A percentile compares a stretch with the other conserved stretches of the same genome.
Conservation (phyloP, 2,113 vertebrate genomes). For the Dicentrarchus labrax region DNA sequence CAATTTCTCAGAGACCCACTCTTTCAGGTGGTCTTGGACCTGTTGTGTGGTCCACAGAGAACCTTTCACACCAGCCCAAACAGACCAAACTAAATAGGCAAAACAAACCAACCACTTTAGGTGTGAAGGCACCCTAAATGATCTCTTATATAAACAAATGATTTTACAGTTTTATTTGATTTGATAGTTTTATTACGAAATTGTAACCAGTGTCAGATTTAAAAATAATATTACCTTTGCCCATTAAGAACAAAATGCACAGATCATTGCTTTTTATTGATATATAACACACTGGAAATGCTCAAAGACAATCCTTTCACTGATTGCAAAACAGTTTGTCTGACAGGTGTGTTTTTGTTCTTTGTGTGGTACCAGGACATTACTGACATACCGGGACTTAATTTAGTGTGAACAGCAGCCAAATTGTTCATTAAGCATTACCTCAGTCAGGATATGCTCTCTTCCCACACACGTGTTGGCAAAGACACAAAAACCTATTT, state of each 20-base stretch:
- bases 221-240: neutral
- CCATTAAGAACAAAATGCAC: neutral
- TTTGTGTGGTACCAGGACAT: neutral
- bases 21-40: neutral
- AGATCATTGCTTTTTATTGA: neutral
- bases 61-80: neutral
- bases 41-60: neutral
- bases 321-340: neutral
- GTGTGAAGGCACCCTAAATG: neutral
- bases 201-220: no score
- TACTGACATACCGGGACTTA: constrained; percentile 13
- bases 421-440: constrained; percentile 37
- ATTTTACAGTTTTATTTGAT: no score
- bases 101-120: neutral
- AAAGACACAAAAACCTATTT: constrained; percentile 13
- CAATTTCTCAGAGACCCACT: neutral
- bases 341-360: neutral
- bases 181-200: no score
- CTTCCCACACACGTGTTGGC: constrained; percentile 41
- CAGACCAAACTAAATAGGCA: neutral
- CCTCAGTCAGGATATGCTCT: constrained; percentile 41
- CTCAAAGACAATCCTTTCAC: neutral
- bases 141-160: no score
- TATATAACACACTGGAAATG: neutral
- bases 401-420: constrained; percentile 38